These are phyloP conservation scores for Zaprionus africanus DNA, from an alignment of 1,140 invertebrate species.

Conservation along the genomic window DNA sequence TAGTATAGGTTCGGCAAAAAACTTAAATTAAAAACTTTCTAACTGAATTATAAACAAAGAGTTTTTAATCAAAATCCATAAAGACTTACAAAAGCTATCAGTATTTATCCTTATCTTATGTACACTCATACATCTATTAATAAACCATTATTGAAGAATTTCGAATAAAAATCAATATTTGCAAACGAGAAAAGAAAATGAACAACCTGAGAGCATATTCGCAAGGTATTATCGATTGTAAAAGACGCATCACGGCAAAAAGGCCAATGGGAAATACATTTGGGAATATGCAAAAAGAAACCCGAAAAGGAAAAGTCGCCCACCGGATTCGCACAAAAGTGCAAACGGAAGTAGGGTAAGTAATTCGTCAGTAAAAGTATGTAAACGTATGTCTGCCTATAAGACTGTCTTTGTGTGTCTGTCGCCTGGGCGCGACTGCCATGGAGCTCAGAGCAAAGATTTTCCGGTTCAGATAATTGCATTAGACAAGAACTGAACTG, in stretches of 20 bases:
- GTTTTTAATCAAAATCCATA: no score
- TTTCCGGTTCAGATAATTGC: slow-evolving; percentile 74
- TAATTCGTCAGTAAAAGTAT: slow-evolving; percentile 62
- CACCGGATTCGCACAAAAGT: slow-evolving; percentile 48
- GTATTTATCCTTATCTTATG: background rate
- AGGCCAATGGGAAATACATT: slow-evolving; percentile 62
- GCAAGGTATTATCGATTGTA: slow-evolving; percentile 32
- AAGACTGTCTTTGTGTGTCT: background rate
- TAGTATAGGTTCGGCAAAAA: no score
- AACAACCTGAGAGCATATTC: background rate
- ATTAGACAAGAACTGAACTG: slow-evolving; percentile 58
- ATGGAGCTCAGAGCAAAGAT: slow-evolving; percentile 44
- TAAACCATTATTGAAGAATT: background rate
- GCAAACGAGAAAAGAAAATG: background rate
- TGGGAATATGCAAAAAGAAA: slow-evolving; percentile 72
- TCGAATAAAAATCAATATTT: slow-evolving; percentile 13
- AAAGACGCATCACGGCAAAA: slow-evolving; percentile 21
- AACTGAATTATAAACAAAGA: no score
- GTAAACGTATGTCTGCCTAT: background rate
- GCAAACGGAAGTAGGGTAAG: slow-evolving; percentile 70
- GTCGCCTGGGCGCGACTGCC: background rate
- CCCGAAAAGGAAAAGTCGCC: slow-evolving; percentile 7
- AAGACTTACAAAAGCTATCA: no score
- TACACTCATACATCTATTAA: background rate
- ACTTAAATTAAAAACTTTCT: no score